Evolutionary conservation across 2,888 invertebrate genomes (phyloP).

Genomic region (Cephus sareptanus): DNA sequence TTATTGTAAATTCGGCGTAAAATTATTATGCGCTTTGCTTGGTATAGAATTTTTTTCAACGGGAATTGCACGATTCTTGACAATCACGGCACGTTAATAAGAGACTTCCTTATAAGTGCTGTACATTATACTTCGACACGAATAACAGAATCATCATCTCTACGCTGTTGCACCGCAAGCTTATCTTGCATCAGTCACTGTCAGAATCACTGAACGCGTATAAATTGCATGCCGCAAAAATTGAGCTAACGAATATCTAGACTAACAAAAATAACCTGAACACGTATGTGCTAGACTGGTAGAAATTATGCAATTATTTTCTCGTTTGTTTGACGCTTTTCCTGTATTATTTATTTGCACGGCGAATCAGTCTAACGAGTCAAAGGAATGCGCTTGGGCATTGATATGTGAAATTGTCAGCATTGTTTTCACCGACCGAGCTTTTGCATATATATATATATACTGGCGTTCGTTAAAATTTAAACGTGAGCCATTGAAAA

Average conservation of each 20-base stretch:
- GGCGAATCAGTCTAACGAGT: background rate
- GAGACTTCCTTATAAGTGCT: background rate
- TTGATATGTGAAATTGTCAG: background rate
- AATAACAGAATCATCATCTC: background rate
- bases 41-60: background rate
- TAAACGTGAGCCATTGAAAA: background rate
- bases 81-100: background rate
- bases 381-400: background rate
- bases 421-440: background rate
- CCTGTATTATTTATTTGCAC: background rate
- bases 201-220: background rate
- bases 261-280: background rate
- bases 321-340: background rate
- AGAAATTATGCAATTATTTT: background rate
- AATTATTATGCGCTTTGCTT: background rate
- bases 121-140: background rate
- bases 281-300: background rate
- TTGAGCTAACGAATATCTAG: background rate
- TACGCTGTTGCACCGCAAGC: background rate
- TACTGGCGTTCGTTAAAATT: background rate
- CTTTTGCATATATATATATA: background rate
- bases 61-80: background rate
- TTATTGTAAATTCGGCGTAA: background rate
- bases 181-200: background rate
- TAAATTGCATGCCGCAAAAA: background rate